Percentiles rank a stretch among this genome's conserved stretches.
phyloP scores from a whole-genome alignment of 2,113 vertebrate genomes.

The Clarias macrocephalus region DNA sequence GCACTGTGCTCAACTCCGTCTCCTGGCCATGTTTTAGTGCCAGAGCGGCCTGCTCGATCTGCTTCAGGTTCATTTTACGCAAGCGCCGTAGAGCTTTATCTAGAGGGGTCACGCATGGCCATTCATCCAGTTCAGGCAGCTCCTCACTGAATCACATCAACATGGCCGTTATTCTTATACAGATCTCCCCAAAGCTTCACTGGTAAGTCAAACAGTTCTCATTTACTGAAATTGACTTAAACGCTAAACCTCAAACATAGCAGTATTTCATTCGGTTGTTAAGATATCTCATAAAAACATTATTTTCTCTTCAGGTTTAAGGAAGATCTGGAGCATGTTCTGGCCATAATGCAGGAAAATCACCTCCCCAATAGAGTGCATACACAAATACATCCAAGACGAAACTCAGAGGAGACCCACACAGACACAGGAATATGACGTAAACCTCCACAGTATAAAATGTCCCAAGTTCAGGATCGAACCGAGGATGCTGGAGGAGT shows the following conservation, averaged over 20 bases:
- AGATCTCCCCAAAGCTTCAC: neutral
- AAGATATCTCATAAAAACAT: neutral
- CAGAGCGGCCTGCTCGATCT: slow-evolving; percentile 76
- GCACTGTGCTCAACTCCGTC: slow-evolving; percentile 61
- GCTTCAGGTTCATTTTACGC: slow-evolving; percentile 77
- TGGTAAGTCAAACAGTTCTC: neutral
- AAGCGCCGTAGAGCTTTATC: slow-evolving; percentile 79
- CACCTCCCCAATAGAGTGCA: neutral
- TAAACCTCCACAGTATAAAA: neutral
- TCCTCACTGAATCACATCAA: slow-evolving; percentile 67
- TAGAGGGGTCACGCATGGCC: slow-evolving; percentile 78
- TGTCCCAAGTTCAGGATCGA: neutral
- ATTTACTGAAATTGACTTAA: neutral
- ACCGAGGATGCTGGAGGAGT: neutral
- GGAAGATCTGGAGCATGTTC: neutral
- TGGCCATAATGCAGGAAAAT: neutral
- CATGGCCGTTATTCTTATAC: neutral
- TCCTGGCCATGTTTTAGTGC: slow-evolving; percentile 74
- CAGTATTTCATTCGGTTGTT: neutral
- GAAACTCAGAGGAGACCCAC: neutral
- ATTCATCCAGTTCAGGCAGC: slow-evolving; percentile 70
- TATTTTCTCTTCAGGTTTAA: neutral
- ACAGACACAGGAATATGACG: neutral
- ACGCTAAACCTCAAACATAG: neutral
- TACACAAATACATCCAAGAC: neutral